These are phyloP conservation scores for Actinemys pallida DNA, from an alignment of 2,113 vertebrate species.

Conservation along the genomic window DNA sequence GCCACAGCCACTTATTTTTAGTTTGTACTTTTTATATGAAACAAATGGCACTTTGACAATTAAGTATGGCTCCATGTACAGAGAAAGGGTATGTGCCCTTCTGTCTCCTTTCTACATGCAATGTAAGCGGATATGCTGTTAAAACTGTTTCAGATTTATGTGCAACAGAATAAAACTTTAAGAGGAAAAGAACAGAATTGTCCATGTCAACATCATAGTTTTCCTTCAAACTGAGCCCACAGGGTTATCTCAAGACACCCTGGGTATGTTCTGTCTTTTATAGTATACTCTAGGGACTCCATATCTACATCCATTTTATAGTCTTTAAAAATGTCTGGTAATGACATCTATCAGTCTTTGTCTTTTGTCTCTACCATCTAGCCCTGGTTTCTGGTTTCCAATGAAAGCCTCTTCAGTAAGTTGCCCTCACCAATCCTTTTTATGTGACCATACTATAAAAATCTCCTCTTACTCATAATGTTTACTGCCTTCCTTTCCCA, in stretches of 20 bases:
- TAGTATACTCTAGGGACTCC: constrained; percentile 14
- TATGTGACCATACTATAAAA: constrained; percentile 34
- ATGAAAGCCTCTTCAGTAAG: constrained; percentile 37
- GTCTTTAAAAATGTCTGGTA: constrained; percentile 51
- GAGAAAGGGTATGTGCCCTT: neutral
- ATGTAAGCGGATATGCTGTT: neutral
- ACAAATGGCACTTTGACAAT: fast-evolving
- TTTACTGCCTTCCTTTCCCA: constrained; percentile 5
- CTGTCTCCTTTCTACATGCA: neutral
- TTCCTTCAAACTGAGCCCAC: constrained; percentile 23
- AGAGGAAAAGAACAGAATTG: neutral
- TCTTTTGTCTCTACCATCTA: constrained; percentile 57
- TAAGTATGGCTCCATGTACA: neutral
- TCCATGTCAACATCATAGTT: neutral
- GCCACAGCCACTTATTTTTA: neutral
- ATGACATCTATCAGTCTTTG: constrained; percentile 65
- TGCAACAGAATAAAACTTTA: neutral
- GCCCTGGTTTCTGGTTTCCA: constrained; percentile 63
- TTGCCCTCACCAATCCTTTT: constrained; percentile 45
- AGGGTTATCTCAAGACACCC: neutral
- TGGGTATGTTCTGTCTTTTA: neutral
- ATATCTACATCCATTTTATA: constrained; percentile 46
- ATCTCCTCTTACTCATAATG: constrained; percentile 40
- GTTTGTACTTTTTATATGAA: neutral
- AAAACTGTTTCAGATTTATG: neutral